Percentiles rank a stretch among this genome's conserved stretches.
phyloP scores from a whole-genome alignment of 2,797 vertebrate genomes.

The Pipistrellus pipistrellus region DNA sequence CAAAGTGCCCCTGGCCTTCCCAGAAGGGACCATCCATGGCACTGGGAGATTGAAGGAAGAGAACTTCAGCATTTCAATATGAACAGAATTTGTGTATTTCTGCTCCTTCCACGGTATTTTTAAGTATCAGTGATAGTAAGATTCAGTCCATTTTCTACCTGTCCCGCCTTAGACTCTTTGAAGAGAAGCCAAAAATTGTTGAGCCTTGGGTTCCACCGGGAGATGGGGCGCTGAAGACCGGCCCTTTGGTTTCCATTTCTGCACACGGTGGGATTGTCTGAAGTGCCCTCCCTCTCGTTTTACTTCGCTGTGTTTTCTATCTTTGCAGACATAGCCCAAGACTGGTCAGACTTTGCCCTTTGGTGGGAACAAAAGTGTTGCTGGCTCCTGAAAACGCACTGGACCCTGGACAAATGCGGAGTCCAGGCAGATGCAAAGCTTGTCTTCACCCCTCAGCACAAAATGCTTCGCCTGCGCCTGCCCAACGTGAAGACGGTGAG shows the following conservation, averaged over 20 bases:
- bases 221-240: not conserved
- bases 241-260: not conserved
- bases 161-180: not conserved
- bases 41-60: not conserved
- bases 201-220: not conserved
- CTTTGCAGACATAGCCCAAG: conserved; percentile 91
- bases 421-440: conserved; percentile 97
- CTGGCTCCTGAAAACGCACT: conserved; percentile 98
- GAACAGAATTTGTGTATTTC: not conserved
- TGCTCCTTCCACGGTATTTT: not conserved
- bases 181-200: not conserved
- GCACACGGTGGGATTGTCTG: not conserved
- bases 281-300: not conserved
- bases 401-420: conserved; percentile 98
- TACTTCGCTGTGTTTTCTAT: not conserved
- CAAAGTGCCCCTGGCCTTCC: not conserved
- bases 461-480: conserved; percentile 94
- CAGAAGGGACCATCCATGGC: not conserved
- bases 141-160: not conserved
- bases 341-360: conserved; percentile 98
- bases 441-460: conserved; percentile 96
- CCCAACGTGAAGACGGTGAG: conserved; percentile 95
- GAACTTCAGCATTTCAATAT: not conserved
- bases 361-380: conserved; percentile 98
- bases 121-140: not conserved